A percentile compares a stretch with the other conserved stretches of the same genome.
These are phyloP conservation scores for Athalia circularis DNA, from an alignment of 2,888 invertebrate species.

Conservation along the genomic window DNA sequence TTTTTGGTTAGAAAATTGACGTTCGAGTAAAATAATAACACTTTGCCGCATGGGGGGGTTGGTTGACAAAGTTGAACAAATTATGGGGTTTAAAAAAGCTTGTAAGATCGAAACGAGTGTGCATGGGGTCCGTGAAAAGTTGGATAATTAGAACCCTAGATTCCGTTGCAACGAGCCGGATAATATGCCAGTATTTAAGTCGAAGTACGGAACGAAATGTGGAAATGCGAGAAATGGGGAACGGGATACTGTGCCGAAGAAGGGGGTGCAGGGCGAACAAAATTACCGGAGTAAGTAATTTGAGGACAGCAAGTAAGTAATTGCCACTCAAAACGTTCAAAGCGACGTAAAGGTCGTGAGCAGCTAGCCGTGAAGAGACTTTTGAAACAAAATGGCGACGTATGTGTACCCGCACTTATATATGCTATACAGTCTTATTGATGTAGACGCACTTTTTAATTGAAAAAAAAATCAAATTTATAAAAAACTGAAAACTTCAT, in stretches of 20 bases:
- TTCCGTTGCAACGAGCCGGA: slow-evolving; percentile 31
- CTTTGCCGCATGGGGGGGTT: too few species aligned
- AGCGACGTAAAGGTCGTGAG: slow-evolving; percentile 49
- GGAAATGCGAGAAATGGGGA: slow-evolving; percentile 52
- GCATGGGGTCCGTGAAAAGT: background rate
- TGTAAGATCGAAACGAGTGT: background rate
- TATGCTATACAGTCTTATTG: too few species aligned
- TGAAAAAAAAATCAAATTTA: too few species aligned
- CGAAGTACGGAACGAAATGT: background rate
- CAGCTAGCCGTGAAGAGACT: too few species aligned
- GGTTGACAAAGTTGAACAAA: background rate
- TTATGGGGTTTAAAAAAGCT: background rate
- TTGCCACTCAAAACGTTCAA: slow-evolving; percentile 67
- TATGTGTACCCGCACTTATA: too few species aligned
- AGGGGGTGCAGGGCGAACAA: slow-evolving; percentile 52
- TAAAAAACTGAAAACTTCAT: too few species aligned
- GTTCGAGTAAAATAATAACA: too few species aligned
- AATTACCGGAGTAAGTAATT: slow-evolving; percentile 67
- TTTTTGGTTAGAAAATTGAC: too few species aligned
- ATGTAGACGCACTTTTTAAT: too few species aligned
- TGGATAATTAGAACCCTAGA: slow-evolving; percentile 38
- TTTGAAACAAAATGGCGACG: too few species aligned
- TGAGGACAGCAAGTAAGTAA: slow-evolving; percentile 62
- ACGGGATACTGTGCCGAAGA: slow-evolving; percentile 5
- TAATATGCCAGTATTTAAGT: slow-evolving; percentile 14